These are phyloP conservation scores for Tetranychus urticae DNA, from an alignment of 1,140 invertebrate genomes.

Conservation along the genomic window DNA sequence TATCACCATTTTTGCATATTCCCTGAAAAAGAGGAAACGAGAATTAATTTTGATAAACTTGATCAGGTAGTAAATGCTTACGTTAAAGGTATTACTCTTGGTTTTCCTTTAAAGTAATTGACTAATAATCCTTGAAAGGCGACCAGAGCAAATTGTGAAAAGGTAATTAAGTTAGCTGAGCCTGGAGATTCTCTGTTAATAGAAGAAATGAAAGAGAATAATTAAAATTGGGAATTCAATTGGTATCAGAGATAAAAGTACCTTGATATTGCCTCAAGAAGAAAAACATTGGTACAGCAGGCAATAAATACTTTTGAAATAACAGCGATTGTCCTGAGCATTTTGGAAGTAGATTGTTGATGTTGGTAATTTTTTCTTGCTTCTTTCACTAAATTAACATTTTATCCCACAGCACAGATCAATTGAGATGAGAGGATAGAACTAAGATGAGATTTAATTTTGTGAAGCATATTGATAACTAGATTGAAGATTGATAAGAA, in stretches of 20 bases:
- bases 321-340: no score
- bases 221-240: not conserved
- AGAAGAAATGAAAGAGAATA: no score
- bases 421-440: not conserved
- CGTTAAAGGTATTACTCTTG: conserved; percentile 29
- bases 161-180: conserved; percentile 75
- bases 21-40: conserved; percentile 27
- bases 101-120: conserved; percentile 59
- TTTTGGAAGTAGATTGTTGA: no score
- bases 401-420: not conserved
- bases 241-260: not conserved
- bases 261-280: not conserved
- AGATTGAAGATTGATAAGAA: not conserved
- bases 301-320: not conserved
- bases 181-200: conserved; percentile 31
- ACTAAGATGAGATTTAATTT: not conserved
- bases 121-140: conserved; percentile 70
- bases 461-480: not conserved
- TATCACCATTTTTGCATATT: conserved; percentile 57
- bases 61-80: no score
- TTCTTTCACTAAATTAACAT: not conserved
- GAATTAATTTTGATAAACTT: no score
- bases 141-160: conserved; percentile 76
- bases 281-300: not conserved
- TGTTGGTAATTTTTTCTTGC: no score